Conservation (phyloP, 2,797 vertebrate genomes). For the Lepidocolaptes lacrymiger region DNA sequence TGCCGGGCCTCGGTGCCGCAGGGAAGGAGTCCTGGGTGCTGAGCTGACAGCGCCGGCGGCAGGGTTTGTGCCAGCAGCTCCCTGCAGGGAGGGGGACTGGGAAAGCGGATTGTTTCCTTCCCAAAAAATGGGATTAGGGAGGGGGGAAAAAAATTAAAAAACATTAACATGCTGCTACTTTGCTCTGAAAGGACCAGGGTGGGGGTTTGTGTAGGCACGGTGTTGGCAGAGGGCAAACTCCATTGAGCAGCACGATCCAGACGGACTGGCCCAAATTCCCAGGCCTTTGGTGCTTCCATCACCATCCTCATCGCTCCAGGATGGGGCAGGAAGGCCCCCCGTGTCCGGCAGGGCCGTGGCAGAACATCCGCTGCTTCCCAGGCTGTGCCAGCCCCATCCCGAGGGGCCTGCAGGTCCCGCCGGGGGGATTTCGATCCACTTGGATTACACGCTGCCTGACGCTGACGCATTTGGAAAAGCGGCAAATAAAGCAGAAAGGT, state of each 20-base stretch:
- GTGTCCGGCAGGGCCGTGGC: rapidly evolving
- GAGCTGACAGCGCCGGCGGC: not conserved
- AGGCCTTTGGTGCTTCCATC: not conserved
- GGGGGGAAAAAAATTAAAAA: not conserved
- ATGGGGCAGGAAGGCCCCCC: not conserved
- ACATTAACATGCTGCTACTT: not conserved
- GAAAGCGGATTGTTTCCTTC: not conserved
- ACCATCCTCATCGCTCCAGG: not conserved
- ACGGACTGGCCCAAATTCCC: not conserved
- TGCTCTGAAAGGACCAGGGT: not conserved
- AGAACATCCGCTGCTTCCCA: not conserved
- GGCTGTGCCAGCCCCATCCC: not conserved
- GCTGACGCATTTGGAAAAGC: slow-evolving; percentile 7
- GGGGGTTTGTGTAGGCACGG: not conserved
- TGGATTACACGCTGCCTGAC: slow-evolving; percentile 14
- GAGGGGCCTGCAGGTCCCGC: not conserved
- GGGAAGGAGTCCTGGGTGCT: not conserved
- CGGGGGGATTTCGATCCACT: slow-evolving; percentile 7
- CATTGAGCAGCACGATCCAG: not conserved
- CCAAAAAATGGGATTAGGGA: not conserved
- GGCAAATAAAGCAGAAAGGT: slow-evolving; percentile 31
- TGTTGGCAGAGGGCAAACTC: not conserved
- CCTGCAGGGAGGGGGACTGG: not conserved
- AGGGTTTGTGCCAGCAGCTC: not conserved
- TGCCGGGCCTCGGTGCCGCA: rapidly evolving